These are phyloP conservation scores for Acronicta alni DNA, from an alignment of 2,888 invertebrate genomes.

Conservation along the genomic window DNA sequence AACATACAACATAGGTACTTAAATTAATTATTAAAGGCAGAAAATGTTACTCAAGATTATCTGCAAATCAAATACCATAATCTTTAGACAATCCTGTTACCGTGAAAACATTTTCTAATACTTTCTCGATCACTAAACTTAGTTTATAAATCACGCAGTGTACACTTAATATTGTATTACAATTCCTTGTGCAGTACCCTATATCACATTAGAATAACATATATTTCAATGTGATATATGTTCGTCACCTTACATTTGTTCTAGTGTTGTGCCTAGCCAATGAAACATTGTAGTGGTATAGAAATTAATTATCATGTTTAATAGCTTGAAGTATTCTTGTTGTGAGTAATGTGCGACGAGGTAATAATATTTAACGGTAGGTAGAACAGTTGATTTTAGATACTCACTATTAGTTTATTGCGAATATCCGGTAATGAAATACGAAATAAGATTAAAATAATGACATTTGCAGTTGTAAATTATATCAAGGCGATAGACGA, in stretches of 20 bases:
- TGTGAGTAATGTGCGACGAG: slow-evolving; percentile 32
- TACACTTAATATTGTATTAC: slow-evolving; percentile 35
- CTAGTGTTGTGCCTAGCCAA: slow-evolving; percentile 8
- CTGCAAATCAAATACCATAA: no score
- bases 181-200: slow-evolving; percentile 20
- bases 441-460: not conserved
- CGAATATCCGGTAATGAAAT: not conserved
- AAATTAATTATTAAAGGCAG: no score
- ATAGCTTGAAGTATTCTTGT: slow-evolving; percentile 42
- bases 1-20: no score
- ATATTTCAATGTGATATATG: slow-evolving; percentile 39
- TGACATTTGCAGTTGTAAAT: not conserved
- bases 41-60: no score
- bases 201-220: no score
- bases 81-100: no score
- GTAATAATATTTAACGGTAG: slow-evolving; percentile 27
- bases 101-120: not conserved
- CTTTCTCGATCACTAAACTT: slow-evolving; percentile 1
- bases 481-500: not conserved
- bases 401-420: slow-evolving; percentile 8
- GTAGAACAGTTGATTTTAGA: slow-evolving; percentile 16
- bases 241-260: slow-evolving; percentile 48
- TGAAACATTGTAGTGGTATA: slow-evolving; percentile 44
- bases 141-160: slow-evolving; percentile 15
- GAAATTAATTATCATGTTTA: slow-evolving; percentile 44